Conservation (phyloP, 2,888 invertebrate species). For the Caenorhabditis panamensis region DNA sequence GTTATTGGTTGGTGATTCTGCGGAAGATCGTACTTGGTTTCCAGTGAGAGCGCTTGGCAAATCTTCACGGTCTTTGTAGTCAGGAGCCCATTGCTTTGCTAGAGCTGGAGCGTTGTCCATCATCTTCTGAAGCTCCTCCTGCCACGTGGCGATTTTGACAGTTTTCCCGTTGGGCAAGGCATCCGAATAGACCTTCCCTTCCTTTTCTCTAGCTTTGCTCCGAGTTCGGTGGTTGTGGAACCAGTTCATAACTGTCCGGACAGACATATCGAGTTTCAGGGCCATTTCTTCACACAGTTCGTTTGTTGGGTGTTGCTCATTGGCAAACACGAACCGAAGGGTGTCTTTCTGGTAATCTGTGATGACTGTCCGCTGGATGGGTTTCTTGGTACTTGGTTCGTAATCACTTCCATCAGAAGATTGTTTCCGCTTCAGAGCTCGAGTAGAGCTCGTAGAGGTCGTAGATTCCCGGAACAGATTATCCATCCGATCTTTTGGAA, state of each 20-base stretch:
- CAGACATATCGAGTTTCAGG: constrained; percentile 91
- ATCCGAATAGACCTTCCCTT: constrained; percentile 66
- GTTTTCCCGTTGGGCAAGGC: constrained; percentile 46
- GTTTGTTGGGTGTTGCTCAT: constrained; percentile 97
- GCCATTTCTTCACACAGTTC: constrained; percentile 89
- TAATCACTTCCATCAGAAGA: constrained; percentile 51
- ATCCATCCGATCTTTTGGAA: constrained; percentile 13
- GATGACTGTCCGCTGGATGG: constrained; percentile 91
- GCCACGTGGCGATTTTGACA: constrained; percentile 28
- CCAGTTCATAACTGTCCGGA: constrained; percentile 99
- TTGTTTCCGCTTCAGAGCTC: constrained; percentile 48
- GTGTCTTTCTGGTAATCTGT: constrained; percentile 99
- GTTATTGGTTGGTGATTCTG: constrained; percentile 43
- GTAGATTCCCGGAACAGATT: constrained; percentile 7
- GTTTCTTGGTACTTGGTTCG: constrained; percentile 39
- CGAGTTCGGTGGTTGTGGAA: constrained; percentile 99
- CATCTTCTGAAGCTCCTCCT: constrained; percentile 62
- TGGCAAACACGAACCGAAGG: constrained; percentile 90
- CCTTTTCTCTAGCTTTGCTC: constrained; percentile 85
- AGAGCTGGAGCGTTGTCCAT: constrained; percentile 48
- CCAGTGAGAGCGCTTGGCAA: constrained; percentile 3
- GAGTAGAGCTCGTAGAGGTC: too few species aligned
- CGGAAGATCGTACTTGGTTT: constrained; percentile 7
- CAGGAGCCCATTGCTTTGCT: constrained; percentile 36
- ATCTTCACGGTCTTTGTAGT: constrained; percentile 12